Evolutionary conservation across 2,888 invertebrate genomes (phyloP), one percentile per base, ranked within the genome.

Genomic region (Asteroscopus sphinx): DNA sequence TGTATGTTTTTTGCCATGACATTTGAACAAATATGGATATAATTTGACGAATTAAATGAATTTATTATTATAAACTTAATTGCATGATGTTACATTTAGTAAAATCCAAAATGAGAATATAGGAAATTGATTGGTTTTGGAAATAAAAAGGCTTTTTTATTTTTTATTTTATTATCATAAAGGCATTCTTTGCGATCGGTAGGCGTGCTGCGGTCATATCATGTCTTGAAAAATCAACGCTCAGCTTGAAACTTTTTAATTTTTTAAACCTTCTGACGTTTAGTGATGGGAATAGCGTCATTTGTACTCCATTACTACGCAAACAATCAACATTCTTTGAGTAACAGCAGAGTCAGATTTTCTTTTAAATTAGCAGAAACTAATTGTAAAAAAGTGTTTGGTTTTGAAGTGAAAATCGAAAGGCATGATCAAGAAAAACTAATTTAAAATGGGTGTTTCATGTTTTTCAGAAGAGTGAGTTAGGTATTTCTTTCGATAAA

Each of bases 261-360:
- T 53, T 48, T 42, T 28, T 48, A 7, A 17, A 5, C 1, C 16
- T 17, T 36, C n/a, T 41, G 55, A 63, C 42, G 46, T 64, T 32
- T 44, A 57, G 59, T 68, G 71, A 53, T 68, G 63, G 59, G 69
- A 69, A 69, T 15, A 42, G 57, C 77, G 77, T 77, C 83, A 83
- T 80, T 80, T 87, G 80, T 63, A 41, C 39, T 53, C 68, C 66
- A 79, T 86, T 84, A 82, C 80, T 84, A 83, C 79, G 55, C 67
- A 59, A 72, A 72, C 74, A 80, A 83, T 84, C 78, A 76, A 58
- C 65, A 52, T 73, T 77, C 79, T 68, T 47, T 71, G 76, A 76
- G 68, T 86, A 84, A 85, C 88, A 84, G 85, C 77, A 82, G 76
- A 83, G 66, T 7, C 49, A 55, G 25, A 33, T 57, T 35, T n/a